Percentiles rank a stretch among this genome's conserved stretches.
These are phyloP conservation scores for Cybosia mesomella DNA, from an alignment of 2,888 invertebrate genomes.

Conservation along the genomic window DNA sequence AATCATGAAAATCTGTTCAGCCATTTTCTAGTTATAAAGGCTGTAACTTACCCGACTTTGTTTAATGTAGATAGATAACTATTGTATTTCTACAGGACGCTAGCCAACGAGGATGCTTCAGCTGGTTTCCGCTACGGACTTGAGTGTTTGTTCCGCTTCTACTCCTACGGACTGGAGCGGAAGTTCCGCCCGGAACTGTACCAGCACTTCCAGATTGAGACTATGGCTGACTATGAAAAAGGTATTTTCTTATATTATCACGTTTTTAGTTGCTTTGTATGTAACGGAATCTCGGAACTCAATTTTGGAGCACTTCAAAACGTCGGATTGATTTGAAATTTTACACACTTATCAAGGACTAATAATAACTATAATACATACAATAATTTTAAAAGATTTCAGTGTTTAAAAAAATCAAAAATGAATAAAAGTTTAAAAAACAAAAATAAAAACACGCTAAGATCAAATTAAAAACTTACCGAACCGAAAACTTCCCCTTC, in stretches of 20 bases:
- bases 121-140: constrained; percentile 94
- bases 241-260: constrained; percentile 81
- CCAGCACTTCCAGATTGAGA: constrained; percentile 98
- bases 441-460: too few species aligned
- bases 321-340: too few species aligned
- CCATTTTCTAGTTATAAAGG: too few species aligned
- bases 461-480: too few species aligned
- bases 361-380: too few species aligned
- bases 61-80: too few species aligned
- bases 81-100: constrained; percentile 75
- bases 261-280: neutral
- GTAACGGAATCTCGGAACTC: too few species aligned
- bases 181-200: constrained; percentile 98
- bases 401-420: neutral
- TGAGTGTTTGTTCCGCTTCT: constrained; percentile 98
- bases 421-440: neutral
- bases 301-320: too few species aligned
- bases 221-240: constrained; percentile 95
- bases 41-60: too few species aligned
- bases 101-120: constrained; percentile 97
- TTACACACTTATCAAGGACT: too few species aligned
- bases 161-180: constrained; percentile 98
- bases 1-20: too few species aligned
- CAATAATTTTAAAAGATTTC: neutral
- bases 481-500: too few species aligned